Evolutionary conservation across 1,140 invertebrate genomes (phyloP).

Genomic region (Andrena cerasifolii): DNA sequence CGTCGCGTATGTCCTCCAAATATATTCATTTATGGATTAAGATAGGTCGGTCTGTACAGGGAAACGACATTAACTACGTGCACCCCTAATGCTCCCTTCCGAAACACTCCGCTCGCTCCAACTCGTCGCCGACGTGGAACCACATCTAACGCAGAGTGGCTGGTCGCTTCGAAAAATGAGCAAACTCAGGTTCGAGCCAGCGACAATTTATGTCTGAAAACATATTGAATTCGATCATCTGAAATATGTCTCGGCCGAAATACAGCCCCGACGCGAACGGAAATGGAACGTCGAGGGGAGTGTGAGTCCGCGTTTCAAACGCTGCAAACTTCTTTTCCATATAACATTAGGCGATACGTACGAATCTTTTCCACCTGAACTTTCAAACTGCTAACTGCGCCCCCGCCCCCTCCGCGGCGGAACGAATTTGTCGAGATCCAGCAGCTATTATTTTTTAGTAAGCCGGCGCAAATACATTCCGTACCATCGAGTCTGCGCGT

Average conservation of each 20-base stretch:
- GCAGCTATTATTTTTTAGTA: too few species aligned
- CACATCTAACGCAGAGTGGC: not conserved
- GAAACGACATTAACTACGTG: not conserved
- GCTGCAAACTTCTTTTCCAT: conserved; percentile 27
- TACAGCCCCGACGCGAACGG: conserved; percentile 3
- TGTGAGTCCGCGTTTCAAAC: not conserved
- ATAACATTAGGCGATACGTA: conserved; percentile 21
- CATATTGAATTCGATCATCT: conserved; percentile 35
- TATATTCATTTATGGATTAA: not conserved
- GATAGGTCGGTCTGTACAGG: not conserved
- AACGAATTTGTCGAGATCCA: conserved; percentile 2
- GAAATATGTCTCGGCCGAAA: conserved; percentile 28
- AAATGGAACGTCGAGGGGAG: not conserved
- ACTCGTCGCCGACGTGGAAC: not conserved
- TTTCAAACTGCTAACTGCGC: not conserved
- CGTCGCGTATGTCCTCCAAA: not conserved
- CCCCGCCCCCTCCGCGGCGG: too few species aligned
- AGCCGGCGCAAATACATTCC: not conserved
- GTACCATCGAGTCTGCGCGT: too few species aligned
- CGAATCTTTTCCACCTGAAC: conserved; percentile 3
- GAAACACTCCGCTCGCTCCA: not conserved
- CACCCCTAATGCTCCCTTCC: too few species aligned
- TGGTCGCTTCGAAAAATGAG: conserved; percentile 11
- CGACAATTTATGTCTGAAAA: conserved; percentile 22
- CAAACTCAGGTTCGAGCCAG: not conserved